Evolutionary conservation across 2,797 vertebrate species (phyloP).

Genomic region (Neoniphon sammara): DNA sequence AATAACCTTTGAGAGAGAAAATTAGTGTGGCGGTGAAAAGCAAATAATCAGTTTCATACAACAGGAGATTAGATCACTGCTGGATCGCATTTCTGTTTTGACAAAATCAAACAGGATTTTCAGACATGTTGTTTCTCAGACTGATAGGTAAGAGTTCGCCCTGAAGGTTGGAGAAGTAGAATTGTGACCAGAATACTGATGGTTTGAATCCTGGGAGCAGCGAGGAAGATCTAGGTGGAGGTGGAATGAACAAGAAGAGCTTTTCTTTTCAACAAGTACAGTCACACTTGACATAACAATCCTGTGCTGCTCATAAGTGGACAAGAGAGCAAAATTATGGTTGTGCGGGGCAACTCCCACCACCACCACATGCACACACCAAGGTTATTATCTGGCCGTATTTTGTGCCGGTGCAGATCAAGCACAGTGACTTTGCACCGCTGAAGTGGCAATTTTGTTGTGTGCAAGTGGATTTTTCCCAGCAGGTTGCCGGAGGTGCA

Average conservation of each 20-base stretch:
- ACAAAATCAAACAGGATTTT: conserved; percentile 3
- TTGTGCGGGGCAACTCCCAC: not conserved
- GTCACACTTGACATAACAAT: no score
- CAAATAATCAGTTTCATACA: conserved; percentile 24
- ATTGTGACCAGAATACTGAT: conserved; percentile 26
- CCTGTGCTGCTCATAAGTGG: no score
- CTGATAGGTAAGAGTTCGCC: not conserved
- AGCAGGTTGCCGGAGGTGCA: no score
- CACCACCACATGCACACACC: not conserved
- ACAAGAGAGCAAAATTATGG: not conserved
- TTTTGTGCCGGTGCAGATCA: no score
- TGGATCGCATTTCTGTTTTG: not conserved
- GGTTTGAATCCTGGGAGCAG: conserved; percentile 16
- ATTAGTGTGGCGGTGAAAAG: conserved; percentile 24
- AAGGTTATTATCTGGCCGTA: no score
- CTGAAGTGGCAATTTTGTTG: no score
- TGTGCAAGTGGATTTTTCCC: no score
- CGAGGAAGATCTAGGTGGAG: not conserved
- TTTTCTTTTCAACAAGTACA: no score
- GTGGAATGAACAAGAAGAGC: not conserved
- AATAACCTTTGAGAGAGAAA: conserved; percentile 20
- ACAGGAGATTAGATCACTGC: not conserved
- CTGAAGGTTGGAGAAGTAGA: conserved; percentile 1
- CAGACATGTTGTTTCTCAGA: not conserved
- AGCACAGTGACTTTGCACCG: no score